A percentile compares a stretch with the other conserved stretches of the same genome.
phyloP scores from a whole-genome alignment of 2,113 vertebrate species.

The Daubentonia madagascariensis region DNA sequence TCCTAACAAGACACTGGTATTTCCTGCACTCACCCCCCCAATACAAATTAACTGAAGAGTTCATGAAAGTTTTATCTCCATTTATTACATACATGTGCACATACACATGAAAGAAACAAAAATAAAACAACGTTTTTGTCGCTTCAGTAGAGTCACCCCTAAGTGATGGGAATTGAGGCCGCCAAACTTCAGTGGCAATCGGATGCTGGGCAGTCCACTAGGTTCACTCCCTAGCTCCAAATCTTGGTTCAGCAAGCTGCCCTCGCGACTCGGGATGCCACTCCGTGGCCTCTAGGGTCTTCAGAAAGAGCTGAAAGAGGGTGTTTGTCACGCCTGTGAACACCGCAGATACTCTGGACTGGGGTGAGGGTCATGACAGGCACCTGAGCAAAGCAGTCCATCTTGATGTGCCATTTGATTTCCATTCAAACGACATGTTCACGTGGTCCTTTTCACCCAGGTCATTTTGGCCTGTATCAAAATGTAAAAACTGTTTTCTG shows the following conservation, averaged over 20 bases:
- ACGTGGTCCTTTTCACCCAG: background rate
- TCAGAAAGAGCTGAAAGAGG: background rate
- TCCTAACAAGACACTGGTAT: background rate
- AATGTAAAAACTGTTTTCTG: background rate
- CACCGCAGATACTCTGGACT: background rate
- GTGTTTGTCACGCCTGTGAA: background rate
- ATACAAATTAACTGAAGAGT: background rate
- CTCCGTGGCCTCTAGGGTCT: background rate
- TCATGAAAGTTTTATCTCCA: background rate
- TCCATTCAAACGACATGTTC: background rate
- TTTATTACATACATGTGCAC: background rate
- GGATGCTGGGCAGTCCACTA: background rate
- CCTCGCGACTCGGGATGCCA: background rate
- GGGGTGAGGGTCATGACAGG: background rate
- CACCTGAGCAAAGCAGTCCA: background rate
- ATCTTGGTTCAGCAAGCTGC: background rate
- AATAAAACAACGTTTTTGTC: background rate
- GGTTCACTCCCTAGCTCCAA: background rate
- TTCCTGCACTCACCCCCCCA: background rate
- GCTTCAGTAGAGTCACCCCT: background rate
- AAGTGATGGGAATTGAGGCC: background rate
- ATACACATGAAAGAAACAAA: background rate
- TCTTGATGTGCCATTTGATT: background rate
- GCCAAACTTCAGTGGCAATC: background rate
- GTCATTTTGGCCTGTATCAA: background rate